Evolutionary conservation across 2,113 vertebrate species (phyloP).

Genomic region (Ptychochromis oligacanthus): DNA sequence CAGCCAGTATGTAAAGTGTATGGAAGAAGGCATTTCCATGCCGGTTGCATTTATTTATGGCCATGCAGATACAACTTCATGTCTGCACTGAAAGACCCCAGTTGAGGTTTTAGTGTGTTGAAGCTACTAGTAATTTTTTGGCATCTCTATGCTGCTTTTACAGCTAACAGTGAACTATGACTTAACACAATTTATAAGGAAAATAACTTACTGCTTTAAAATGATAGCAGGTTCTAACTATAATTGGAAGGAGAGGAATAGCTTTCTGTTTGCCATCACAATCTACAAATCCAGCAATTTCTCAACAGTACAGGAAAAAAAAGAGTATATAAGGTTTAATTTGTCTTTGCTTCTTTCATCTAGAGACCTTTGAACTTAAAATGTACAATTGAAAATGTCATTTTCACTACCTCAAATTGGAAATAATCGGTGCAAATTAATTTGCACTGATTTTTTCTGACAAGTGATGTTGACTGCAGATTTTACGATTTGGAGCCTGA

Average conservation of each 20-base stretch:
- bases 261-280: not conserved
- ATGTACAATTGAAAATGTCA: not conserved
- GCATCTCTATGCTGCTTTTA: conserved; percentile 8
- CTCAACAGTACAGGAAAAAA: not conserved
- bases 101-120: not conserved
- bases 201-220: not conserved
- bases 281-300: not conserved
- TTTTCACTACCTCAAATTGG: not conserved
- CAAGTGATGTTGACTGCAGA: not conserved
- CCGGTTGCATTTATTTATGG: not conserved
- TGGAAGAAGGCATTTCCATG: not conserved
- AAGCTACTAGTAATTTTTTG: not conserved
- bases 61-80: not conserved
- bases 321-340: not conserved
- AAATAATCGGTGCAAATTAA: not conserved
- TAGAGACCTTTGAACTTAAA: not conserved
- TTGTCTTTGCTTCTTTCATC: not conserved
- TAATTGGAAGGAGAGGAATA: not conserved
- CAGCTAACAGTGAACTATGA: not conserved
- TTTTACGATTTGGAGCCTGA: not conserved
- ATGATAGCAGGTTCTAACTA: conserved; percentile 4
- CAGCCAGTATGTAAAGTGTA: not conserved
- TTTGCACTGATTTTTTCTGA: not conserved
- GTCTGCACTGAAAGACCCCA: not conserved
- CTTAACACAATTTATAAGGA: not conserved